Percentiles rank a stretch among this genome's conserved stretches.
phyloP scores from a whole-genome alignment of 2,113 vertebrate genomes.

The Xyrauchen texanus region DNA sequence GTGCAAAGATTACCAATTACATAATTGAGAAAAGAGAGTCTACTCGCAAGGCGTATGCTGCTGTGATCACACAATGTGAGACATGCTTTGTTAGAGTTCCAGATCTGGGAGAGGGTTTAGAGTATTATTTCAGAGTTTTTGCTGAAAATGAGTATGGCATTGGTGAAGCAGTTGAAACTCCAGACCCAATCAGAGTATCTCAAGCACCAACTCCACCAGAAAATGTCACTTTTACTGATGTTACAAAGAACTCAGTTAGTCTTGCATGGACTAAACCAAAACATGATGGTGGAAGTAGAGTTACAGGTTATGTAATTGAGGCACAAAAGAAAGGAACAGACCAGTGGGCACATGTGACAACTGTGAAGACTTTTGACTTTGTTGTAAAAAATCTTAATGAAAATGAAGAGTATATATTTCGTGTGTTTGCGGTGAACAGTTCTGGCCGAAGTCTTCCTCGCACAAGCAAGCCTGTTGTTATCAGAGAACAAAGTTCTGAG shows the following conservation, averaged over 20 bases:
- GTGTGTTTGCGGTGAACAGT: conserved; percentile 92
- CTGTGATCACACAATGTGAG: conserved; percentile 86
- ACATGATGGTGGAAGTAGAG: conserved; percentile 93
- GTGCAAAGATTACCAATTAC: conserved; percentile 93
- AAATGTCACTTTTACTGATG: conserved; percentile 88
- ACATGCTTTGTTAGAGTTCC: conserved; percentile 84
- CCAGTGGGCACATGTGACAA: conserved; percentile 90
- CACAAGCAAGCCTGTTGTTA: conserved; percentile 86
- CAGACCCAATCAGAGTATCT: conserved; percentile 89
- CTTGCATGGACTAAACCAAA: conserved; percentile 95
- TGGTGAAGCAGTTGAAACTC: conserved; percentile 89
- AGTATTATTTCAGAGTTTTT: conserved; percentile 96
- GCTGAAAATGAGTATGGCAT: conserved; percentile 98
- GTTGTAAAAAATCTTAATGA: conserved; percentile 91
- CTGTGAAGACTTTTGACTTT: conserved; percentile 87
- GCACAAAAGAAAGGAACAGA: conserved; percentile 92
- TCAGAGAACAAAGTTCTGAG: conserved; percentile 87
- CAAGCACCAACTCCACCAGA: conserved; percentile 91
- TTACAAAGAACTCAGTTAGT: conserved; percentile 88
- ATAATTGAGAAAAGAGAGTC: conserved; percentile 97
- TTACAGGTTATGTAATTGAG: conserved; percentile 95
- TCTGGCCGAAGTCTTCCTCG: conserved; percentile 91
- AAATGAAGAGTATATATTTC: conserved; percentile 94
- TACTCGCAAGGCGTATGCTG: conserved; percentile 92
- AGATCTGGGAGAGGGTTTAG: conserved; percentile 89